Evolutionary conservation across 2,888 invertebrate genomes (phyloP).

Genomic region (Himalopsyche japonica): DNA sequence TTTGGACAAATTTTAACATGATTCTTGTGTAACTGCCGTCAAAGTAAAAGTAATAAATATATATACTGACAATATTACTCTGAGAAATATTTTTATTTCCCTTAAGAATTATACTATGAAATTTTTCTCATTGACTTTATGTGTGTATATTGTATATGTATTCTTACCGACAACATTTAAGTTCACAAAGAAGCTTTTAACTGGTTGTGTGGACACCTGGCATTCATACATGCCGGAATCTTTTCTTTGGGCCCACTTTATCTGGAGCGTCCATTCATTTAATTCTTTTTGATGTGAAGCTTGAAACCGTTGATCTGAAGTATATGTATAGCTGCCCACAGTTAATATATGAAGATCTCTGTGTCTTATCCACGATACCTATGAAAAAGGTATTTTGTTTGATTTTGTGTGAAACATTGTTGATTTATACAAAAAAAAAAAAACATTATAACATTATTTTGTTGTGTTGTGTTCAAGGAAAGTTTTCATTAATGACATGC

Average conservation of each 20-base stretch:
- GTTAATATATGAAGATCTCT: conserved; percentile 89
- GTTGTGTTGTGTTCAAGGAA: neutral
- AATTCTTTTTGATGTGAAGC: conserved; percentile 80
- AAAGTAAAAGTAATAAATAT: too few species aligned
- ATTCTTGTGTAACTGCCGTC: too few species aligned
- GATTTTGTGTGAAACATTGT: too few species aligned
- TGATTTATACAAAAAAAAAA: too few species aligned
- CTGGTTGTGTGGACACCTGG: conserved; percentile 91
- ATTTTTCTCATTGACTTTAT: too few species aligned
- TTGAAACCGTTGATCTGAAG: conserved; percentile 88
- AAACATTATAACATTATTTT: too few species aligned
- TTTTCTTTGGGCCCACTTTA: conserved; percentile 89
- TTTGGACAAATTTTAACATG: too few species aligned
- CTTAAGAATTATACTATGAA: too few species aligned
- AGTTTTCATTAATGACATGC: too few species aligned
- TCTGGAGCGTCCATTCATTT: conserved; percentile 91
- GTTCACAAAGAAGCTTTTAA: conserved; percentile 84
- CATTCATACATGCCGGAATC: conserved; percentile 92
- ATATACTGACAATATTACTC: too few species aligned
- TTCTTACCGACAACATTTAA: conserved; percentile 86
- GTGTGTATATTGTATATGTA: neutral
- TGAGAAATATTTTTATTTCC: too few species aligned
- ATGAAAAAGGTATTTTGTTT: conserved; percentile 40
- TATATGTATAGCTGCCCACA: conserved; percentile 86
- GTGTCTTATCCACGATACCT: conserved; percentile 92